Base-by-base conservation (phyloP, 2,888 invertebrate genomes). In the Lithophane leautieri region DNA sequence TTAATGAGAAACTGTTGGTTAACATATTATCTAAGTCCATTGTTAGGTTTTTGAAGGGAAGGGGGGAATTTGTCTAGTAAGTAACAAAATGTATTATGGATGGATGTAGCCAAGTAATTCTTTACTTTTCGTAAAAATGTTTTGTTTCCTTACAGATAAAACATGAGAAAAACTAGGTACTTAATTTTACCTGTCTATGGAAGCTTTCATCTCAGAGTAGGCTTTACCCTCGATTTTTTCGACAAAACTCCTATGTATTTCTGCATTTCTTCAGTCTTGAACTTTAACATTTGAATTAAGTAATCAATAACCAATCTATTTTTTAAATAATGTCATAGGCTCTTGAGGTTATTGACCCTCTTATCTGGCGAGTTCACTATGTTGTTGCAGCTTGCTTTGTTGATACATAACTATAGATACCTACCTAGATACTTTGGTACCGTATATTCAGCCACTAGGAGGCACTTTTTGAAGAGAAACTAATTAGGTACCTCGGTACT, bases 1-100 rank as follows among this genome's bases (percentile, higher is more conserved):
- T 2, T 28, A 25, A 84, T 52, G 68, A 60, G 65, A 80, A 73
- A 73, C 34, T 22, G 3, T 40, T 42, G 11, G 6, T 6, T 25
- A 7, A 25, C n/a, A 40, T 44, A 34, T 60, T 81, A 81, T 22
- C 62, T 76, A 82, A 82, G 40, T 50, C 78, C 42, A 83, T 83
- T 83, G 66, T 70, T 50, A 16, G 12, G 19, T 25, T 56, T 56
- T 12, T 0, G 4, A 19, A 40, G 14, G 25, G 66, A 62, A 62
- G 44, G 66, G 42, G 66, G 42, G 44, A 76, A 28, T 3, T 12
- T 0, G 4, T 3, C 7, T 44, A 8, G 60, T 47, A 63, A 47
- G 40, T 47, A 60, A 61, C 60, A 40, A 34, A 40, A 54, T 42
- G n/a, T 42, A 56, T 28, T 16, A 50, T 28, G 22, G 2, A 50